Conservation (phyloP, 2,797 vertebrate genomes). For the Pitangus sulphuratus region DNA sequence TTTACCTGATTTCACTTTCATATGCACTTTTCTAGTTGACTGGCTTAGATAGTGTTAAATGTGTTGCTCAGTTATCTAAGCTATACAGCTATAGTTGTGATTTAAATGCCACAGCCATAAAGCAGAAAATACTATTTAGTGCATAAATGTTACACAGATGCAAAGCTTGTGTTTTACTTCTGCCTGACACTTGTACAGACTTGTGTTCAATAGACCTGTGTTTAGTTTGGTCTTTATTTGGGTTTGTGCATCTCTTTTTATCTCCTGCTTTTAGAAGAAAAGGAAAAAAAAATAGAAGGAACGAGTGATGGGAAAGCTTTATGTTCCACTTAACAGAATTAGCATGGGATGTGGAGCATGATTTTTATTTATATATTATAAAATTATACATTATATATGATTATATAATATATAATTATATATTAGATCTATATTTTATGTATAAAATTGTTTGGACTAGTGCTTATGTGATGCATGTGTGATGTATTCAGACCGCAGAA, state of each 20-base stretch:
- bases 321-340: neutral
- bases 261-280: neutral
- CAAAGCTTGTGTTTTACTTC: neutral
- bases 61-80: neutral
- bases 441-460: accelerated
- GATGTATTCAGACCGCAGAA: neutral
- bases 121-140: neutral
- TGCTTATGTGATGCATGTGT: accelerated
- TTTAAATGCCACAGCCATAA: neutral
- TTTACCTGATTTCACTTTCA: accelerated
- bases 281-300: accelerated
- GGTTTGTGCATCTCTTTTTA: neutral
- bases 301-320: neutral
- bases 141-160: neutral
- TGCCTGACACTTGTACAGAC: accelerated
- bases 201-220: accelerated
- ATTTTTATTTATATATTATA: neutral
- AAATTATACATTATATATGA: too few species aligned
- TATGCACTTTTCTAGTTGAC: neutral
- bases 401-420: too few species aligned
- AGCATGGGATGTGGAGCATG: accelerated
- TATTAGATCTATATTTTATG: neutral
- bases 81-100: neutral
- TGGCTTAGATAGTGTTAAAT: neutral
- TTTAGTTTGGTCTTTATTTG: neutral